Evolutionary conservation across 2,113 vertebrate species (phyloP).

Genomic region (Petroica traversi): DNA sequence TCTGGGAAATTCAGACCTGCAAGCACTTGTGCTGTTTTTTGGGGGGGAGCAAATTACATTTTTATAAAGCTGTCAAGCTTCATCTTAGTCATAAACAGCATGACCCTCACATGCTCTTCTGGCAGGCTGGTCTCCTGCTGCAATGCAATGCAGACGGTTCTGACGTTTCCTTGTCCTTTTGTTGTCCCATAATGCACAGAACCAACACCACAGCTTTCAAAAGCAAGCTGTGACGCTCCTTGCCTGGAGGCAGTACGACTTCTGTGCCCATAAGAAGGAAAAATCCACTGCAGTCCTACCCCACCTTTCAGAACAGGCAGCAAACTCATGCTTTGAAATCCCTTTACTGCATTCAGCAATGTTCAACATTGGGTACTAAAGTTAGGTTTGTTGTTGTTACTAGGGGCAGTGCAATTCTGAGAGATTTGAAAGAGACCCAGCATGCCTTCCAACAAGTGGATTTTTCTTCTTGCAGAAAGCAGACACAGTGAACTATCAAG

Average conservation of each 20-base stretch:
- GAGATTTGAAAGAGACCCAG: background rate
- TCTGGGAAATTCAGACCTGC: background rate
- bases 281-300: background rate
- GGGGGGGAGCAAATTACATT: background rate
- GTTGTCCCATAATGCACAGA: background rate
- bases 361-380: background rate
- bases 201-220: background rate
- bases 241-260: background rate
- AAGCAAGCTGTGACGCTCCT: background rate
- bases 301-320: background rate
- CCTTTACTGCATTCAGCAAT: background rate
- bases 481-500: background rate
- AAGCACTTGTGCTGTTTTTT: background rate
- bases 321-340: background rate
- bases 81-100: background rate
- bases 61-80: background rate
- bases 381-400: background rate
- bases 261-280: background rate
- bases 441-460: fast-evolving
- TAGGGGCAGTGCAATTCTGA: background rate
- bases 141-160: background rate
- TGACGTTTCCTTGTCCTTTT: background rate
- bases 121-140: background rate
- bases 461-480: background rate
- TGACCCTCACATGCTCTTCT: background rate